Base-by-base conservation (phyloP, 2,888 invertebrate species). In the Bombylius discolor region DNA sequence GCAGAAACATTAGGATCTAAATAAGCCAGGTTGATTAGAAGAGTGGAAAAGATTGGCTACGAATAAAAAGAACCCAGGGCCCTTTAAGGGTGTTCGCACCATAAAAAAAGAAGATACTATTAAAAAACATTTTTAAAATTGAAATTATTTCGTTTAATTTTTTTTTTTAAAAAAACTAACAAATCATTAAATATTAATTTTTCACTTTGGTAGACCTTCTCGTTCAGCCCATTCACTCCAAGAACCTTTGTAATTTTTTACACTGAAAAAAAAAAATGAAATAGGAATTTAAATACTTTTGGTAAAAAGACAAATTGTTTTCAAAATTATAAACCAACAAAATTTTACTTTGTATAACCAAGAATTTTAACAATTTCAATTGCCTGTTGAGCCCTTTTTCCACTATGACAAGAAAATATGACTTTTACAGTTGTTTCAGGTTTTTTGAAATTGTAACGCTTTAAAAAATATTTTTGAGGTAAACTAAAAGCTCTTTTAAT, bases 321-420 rank as follows among this genome's bases (percentile, higher is more conserved):
- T 42, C 11, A 53, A 39, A 47, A 8, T 44, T 46, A 47, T 42
- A 34, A 14, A 48, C 46, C 39, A 47, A 45, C 36, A 23, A 51
- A 47, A 56, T 47, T 47, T 51, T 56, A 59, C 58, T 58, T 68
- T 39, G 56, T 65, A 39, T 64, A 71, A 1, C 71, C 72, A 42
- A 71, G 51, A 0, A 59, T 55, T 0, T 58, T 51, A 1, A 67
- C 79, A 62, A 76, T 76, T 64, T 79, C 76, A 62, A 83, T 80
- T 5, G 85, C 85, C 65, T 73, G 78, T 9, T 74, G 77, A 61
- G 84, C 82, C 65, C 87, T 77, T 64, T 73, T 81, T 11, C 87
- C 87, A 58, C 80, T 77, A 72, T 77, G 81, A 64, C 87, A 87
- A 56, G 81, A 81, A 61, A 87, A 79, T 61, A 87, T 81, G 5